A percentile compares a stretch with the other conserved stretches of the same genome.
Evolutionary conservation across 2,797 vertebrate genomes (phyloP).

Genomic region (Rhincodon typus): DNA sequence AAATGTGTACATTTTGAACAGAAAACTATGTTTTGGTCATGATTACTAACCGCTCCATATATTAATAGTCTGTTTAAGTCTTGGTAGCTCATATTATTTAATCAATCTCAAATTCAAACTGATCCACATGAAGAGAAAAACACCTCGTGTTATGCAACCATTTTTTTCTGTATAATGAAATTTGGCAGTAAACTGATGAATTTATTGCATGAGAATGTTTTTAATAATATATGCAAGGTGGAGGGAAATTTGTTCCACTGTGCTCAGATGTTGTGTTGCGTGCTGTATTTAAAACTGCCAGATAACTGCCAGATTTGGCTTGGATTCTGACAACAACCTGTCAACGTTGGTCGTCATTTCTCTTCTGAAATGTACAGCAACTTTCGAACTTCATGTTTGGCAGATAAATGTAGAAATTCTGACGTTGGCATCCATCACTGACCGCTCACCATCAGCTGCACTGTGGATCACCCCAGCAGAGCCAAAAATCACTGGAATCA

Average conservation of each 20-base stretch:
- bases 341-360: background rate
- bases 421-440: background rate
- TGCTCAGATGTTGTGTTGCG: background rate
- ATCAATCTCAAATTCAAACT: background rate
- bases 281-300: background rate
- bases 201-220: background rate
- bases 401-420: background rate
- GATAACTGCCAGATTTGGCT: background rate
- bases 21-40: background rate
- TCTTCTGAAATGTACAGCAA: background rate
- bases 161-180: background rate
- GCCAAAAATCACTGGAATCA: background rate
- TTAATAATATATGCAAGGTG: background rate
- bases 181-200: background rate
- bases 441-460: background rate
- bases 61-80: background rate
- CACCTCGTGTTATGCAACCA: background rate
- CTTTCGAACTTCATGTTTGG: background rate
- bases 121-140: background rate
- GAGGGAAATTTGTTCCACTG: background rate
- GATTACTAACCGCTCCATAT: background rate
- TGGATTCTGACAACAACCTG: background rate
- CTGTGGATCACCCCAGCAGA: background rate
- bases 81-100: background rate
- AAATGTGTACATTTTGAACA: background rate